phyloP scores from a whole-genome alignment of 2,797 vertebrate species.

The Morelia viridis region DNA sequence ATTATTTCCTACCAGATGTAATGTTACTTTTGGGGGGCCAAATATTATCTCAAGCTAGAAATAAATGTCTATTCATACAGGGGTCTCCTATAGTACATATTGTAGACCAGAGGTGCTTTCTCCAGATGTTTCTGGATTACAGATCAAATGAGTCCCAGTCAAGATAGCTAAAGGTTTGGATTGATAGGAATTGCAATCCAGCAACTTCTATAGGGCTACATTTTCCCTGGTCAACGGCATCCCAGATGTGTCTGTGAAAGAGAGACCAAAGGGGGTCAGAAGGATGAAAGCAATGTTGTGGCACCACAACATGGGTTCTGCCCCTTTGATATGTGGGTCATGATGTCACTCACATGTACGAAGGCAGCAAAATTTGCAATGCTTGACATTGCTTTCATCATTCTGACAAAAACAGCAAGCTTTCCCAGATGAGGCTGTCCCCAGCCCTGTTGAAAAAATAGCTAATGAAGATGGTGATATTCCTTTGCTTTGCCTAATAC shows the following conservation, averaged over 20 bases:
- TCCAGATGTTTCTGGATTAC: background rate
- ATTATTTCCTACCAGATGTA: background rate
- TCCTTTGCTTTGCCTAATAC: background rate
- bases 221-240: background rate
- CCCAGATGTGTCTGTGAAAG: background rate
- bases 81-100: background rate
- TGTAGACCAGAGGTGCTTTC: no score
- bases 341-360: background rate
- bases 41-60: slow-evolving; percentile 17
- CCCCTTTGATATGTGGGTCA: background rate
- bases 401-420: background rate
- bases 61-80: background rate
- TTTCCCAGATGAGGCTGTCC: background rate
- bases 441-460: slow-evolving; percentile 8
- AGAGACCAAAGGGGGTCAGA: background rate
- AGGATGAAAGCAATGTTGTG: background rate
- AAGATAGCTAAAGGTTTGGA: background rate
- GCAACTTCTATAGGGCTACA: background rate
- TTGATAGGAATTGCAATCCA: background rate
- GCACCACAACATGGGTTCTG: background rate
- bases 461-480: slow-evolving; percentile 20
- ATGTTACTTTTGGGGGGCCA: background rate
- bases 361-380: background rate
- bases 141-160: background rate
- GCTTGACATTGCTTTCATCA: background rate